Evolutionary conservation across 2,113 vertebrate genomes (phyloP), one percentile per base, ranked within the genome.

Genomic region (Xiphophorus hellerii): DNA sequence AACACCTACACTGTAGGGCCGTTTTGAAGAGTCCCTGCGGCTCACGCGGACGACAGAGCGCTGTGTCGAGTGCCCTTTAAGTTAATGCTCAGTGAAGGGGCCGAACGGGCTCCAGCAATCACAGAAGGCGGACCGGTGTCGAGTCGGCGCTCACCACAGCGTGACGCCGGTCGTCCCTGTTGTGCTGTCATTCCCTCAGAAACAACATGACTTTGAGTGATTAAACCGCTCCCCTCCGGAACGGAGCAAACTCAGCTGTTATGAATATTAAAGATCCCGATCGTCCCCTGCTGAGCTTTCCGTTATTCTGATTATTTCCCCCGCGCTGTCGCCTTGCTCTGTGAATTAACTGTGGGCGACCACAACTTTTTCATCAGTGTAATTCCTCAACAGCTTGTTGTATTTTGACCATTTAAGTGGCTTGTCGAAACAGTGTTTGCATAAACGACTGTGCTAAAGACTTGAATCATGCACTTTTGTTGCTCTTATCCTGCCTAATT

Each of bases 181-280:
- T 78, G 90, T 69, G 86, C 83, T 89, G 90, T 87, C 90, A 84
- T 77, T 82, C 80, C 78, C 81, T 75, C n/a, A 80, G 80, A 91
- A 89, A 89, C 85, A 89, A 89, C 85, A 82, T 62, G 87, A 93
- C 90, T 85, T 88, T 81, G 82, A 89, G 74, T 90, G 88, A 92
- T 89, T 93, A 82, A 90, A 87, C 75, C 27, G 42, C 78, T 88
- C 76, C 80, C 71, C 89, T 84, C 68, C 70, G 77, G 84, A 92
- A 90, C 74, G 70, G 71, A 75, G 84, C 62, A 84, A 86, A 83
- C 78, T 20, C 54, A 79, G 86, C 82, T 79, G 80, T 87, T 87
- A 84, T 91, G 87, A 92, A 90, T 93, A 92, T 93, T 90, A 90
- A 92, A 89, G 78, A 86, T 89, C 68, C 35, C 84, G 85, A 88